Evolutionary conservation across 2,888 invertebrate genomes (phyloP).

Genomic region (Idaea biselata): DNA sequence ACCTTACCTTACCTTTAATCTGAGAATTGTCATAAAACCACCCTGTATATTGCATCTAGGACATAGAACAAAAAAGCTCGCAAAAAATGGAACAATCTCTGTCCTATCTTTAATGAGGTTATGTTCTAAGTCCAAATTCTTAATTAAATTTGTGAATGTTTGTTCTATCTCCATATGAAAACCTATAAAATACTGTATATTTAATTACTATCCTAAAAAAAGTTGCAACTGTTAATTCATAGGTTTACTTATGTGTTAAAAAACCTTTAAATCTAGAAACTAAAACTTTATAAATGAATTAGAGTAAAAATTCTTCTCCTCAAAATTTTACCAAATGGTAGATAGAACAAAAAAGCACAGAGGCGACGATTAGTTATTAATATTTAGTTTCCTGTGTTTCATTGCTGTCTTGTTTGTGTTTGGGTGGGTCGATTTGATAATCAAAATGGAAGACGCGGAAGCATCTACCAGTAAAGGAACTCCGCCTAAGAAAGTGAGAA

Average conservation of each 20-base stretch:
- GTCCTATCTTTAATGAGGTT: constrained; percentile 11
- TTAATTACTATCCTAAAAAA: constrained; percentile 7
- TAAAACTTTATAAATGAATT: constrained; percentile 6
- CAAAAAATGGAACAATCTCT: constrained; percentile 10
- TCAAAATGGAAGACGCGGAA: constrained; percentile 9
- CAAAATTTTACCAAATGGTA: constrained; percentile 2
- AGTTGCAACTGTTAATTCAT: constrained; percentile 8
- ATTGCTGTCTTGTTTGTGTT: too few species aligned
- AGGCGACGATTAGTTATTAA: constrained; percentile 1
- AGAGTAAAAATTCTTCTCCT: constrained; percentile 4
- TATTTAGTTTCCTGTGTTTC: too few species aligned
- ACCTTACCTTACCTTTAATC: too few species aligned
- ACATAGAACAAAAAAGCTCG: constrained; percentile 12
- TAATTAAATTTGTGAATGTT: constrained; percentile 9
- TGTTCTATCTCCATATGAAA: constrained; percentile 11
- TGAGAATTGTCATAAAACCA: constrained; percentile 1
- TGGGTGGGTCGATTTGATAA: not conserved
- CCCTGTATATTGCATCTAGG: constrained; percentile 9
- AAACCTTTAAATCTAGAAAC: constrained; percentile 9
- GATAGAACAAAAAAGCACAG: constrained; percentile 8
- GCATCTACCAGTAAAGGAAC: constrained; percentile 11
- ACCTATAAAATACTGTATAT: constrained; percentile 10
- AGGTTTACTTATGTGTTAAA: constrained; percentile 9
- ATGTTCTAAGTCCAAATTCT: constrained; percentile 9
- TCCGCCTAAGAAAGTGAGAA: constrained; percentile 11